Conservation (phyloP, 2,888 invertebrate species). For the Pseudococcus longispinus region DNA sequence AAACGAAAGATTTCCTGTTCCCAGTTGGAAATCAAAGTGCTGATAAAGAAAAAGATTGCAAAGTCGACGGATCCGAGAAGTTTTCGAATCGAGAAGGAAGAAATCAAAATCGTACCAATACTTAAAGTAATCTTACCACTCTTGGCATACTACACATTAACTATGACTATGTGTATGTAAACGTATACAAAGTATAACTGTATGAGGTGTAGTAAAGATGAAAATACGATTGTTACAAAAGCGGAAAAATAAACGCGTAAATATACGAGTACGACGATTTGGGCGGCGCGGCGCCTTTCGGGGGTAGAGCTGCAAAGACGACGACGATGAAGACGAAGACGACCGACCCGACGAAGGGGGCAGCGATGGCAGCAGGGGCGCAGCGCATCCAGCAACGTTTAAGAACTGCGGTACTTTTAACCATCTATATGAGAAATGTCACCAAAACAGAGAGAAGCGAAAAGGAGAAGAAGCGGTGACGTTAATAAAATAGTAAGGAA, state of each 20-base stretch:
- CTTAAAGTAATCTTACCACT: too few species aligned
- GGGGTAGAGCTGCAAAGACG: too few species aligned
- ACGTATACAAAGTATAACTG: neutral
- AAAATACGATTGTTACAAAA: constrained; percentile 12
- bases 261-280: neutral
- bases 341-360: neutral
- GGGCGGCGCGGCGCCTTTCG: too few species aligned
- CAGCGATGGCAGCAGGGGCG: neutral
- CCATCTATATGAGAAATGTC: constrained; percentile 40
- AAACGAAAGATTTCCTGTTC: too few species aligned
- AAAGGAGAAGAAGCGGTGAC: constrained; percentile 22
- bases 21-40: too few species aligned
- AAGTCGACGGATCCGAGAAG: too few species aligned
- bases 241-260: constrained; percentile 26
- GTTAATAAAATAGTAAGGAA: constrained; percentile 45
- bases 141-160: neutral
- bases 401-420: constrained; percentile 34
- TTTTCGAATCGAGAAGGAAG: too few species aligned
- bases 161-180: neutral
- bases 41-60: too few species aligned
- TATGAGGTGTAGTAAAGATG: neutral
- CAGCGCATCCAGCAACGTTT: neutral
- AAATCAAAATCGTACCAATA: too few species aligned
- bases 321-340: too few species aligned
- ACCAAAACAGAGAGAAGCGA: constrained; percentile 24